Percentiles rank a stretch among this genome's conserved stretches.
Evolutionary conservation across 1,140 invertebrate species (phyloP).

Genomic region (Pseudoatta argentina): DNA sequence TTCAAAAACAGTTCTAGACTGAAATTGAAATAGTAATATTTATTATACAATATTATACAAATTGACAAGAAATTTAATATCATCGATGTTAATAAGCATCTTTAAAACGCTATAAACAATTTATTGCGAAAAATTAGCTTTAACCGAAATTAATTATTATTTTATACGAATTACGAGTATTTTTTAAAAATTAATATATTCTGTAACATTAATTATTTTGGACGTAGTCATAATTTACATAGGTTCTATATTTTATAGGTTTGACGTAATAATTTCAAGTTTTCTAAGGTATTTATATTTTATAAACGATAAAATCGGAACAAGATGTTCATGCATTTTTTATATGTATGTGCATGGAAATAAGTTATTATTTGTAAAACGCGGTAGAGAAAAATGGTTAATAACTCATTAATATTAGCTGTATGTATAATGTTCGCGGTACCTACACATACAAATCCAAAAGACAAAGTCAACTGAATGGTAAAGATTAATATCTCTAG

Average conservation of each 20-base stretch:
- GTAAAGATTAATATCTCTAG: constrained; percentile 28
- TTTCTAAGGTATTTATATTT: not conserved
- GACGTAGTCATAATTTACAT: not conserved
- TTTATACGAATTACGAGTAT: not conserved
- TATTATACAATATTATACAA: too few species aligned
- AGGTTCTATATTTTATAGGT: not conserved
- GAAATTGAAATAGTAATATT: too few species aligned
- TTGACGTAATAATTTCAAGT: not conserved
- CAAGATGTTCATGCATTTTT: not conserved
- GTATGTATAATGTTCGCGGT: not conserved
- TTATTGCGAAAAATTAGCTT: too few species aligned
- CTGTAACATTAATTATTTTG: not conserved
- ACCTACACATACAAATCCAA: not conserved
- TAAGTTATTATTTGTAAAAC: constrained; percentile 11
- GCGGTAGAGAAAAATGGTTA: not conserved
- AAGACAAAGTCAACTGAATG: not conserved
- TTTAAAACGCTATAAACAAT: too few species aligned
- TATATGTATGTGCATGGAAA: not conserved
- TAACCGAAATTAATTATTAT: not conserved
- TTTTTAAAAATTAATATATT: not conserved
- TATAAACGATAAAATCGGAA: not conserved
- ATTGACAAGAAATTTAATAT: too few species aligned
- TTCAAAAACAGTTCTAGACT: too few species aligned
- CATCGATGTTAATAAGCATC: too few species aligned
- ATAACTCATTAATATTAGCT: not conserved